Conservation (phyloP, 1,140 invertebrate species). For the Chionoecetes opilio region DNA sequence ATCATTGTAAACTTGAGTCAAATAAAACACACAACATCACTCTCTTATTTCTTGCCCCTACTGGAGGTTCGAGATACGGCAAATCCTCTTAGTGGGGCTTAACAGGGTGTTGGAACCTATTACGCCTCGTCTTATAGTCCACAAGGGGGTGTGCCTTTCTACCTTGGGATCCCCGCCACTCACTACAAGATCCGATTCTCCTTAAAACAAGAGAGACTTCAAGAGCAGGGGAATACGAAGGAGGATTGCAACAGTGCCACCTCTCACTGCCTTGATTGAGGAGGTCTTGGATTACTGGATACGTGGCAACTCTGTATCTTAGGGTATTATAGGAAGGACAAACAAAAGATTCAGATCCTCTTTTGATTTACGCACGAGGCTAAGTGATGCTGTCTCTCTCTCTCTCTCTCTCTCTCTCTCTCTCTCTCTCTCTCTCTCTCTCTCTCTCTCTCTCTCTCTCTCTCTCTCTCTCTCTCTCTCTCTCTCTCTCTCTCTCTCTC, state of each 20-base stretch:
- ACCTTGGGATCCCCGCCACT: neutral
- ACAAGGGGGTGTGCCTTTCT: constrained; percentile 28
- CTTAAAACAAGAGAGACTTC: neutral
- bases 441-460: too few species aligned
- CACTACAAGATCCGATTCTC: neutral
- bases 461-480: neutral
- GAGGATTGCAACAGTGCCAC: too few species aligned
- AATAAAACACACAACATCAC: neutral
- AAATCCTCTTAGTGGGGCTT: constrained; percentile 54
- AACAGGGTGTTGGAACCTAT: constrained; percentile 67
- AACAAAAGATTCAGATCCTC: too few species aligned
- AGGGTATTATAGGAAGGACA: too few species aligned
- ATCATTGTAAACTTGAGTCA: neutral
- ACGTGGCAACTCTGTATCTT: too few species aligned
- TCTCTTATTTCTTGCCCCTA: neutral
- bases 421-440: neutral
- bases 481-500: too few species aligned
- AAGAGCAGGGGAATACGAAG: neutral
- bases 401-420: too few species aligned
- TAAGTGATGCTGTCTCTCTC: too few species aligned
- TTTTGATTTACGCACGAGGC: too few species aligned
- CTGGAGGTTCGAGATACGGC: constrained; percentile 40
- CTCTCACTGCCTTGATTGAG: too few species aligned
- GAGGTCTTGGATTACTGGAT: too few species aligned
- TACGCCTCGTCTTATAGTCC: constrained; percentile 32